Percentiles rank a stretch among this genome's conserved stretches.
phyloP scores from a whole-genome alignment of 2,797 vertebrate species.

The Sebastes aleutianus region DNA sequence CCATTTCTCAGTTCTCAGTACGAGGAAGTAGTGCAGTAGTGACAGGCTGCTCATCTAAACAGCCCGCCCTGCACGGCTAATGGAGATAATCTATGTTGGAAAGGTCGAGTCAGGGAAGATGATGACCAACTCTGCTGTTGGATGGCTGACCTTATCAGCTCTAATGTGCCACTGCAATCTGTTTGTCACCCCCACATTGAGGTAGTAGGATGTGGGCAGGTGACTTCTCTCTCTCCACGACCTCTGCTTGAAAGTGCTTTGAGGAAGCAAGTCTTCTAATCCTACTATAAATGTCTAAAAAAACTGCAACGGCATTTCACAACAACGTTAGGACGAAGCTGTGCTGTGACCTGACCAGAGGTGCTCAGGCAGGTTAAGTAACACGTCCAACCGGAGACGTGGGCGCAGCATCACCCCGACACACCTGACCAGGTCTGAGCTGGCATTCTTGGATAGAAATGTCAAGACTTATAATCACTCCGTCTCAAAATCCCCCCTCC shows the following conservation, averaged over 20 bases:
- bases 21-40: slow-evolving; percentile 14
- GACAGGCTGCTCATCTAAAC: slow-evolving; percentile 35
- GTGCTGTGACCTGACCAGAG: background rate
- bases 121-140: slow-evolving; percentile 51
- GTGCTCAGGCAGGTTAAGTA: slow-evolving; percentile 35
- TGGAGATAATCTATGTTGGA: slow-evolving; percentile 65
- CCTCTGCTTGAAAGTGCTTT: too few species aligned
- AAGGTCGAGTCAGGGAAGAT: slow-evolving; percentile 70
- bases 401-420: slow-evolving; percentile 22
- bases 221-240: too few species aligned
- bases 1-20: slow-evolving; percentile 17
- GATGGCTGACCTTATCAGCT: slow-evolving; percentile 69
- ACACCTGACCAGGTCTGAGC: slow-evolving; percentile 49
- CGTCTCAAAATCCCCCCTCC: background rate
- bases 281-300: too few species aligned
- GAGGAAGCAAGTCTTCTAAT: too few species aligned
- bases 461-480: slow-evolving; percentile 43
- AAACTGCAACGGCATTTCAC: too few species aligned
- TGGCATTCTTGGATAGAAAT: slow-evolving; percentile 67
- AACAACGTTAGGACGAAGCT: background rate
- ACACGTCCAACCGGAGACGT: slow-evolving; percentile 20
- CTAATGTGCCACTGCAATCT: slow-evolving; percentile 45
- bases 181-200: slow-evolving; percentile 1
- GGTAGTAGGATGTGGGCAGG: background rate
- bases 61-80: slow-evolving; percentile 51